Conservation (phyloP, 1,140 invertebrate genomes). For the Lamellibrachia luymesi region DNA sequence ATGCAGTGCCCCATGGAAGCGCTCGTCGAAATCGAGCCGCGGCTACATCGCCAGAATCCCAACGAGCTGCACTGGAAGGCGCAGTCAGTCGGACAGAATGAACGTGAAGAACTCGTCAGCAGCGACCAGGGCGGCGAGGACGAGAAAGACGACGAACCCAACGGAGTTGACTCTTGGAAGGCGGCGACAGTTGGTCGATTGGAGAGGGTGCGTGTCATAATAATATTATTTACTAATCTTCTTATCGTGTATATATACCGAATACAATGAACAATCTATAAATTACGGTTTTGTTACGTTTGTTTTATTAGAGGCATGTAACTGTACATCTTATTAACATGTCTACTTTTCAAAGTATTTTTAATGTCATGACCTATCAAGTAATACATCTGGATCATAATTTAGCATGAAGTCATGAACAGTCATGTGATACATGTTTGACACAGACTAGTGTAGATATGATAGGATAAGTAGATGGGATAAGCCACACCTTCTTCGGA, state of each 20-base stretch:
- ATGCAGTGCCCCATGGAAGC: not conserved
- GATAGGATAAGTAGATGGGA: too few relatives aligned
- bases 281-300: not conserved
- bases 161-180: not conserved
- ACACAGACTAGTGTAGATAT: too few relatives aligned
- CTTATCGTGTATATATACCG: not conserved
- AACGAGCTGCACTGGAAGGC: constrained; percentile 22
- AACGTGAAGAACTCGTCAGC: not conserved
- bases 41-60: constrained; percentile 16
- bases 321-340: too few relatives aligned
- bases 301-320: too few relatives aligned
- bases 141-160: not conserved
- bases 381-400: too few relatives aligned
- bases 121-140: not conserved
- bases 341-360: too few relatives aligned
- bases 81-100: not conserved
- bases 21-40: constrained; percentile 7
- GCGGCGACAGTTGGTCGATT: not conserved
- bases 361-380: too few relatives aligned
- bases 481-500: too few relatives aligned
- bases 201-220: not conserved
- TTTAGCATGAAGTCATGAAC: too few relatives aligned
- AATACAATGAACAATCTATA: not conserved
- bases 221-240: not conserved
- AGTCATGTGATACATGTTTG: too few relatives aligned